Base-by-base conservation (phyloP, 1,140 invertebrate genomes). In the Pseudomyrmex flavicornis region DNA sequence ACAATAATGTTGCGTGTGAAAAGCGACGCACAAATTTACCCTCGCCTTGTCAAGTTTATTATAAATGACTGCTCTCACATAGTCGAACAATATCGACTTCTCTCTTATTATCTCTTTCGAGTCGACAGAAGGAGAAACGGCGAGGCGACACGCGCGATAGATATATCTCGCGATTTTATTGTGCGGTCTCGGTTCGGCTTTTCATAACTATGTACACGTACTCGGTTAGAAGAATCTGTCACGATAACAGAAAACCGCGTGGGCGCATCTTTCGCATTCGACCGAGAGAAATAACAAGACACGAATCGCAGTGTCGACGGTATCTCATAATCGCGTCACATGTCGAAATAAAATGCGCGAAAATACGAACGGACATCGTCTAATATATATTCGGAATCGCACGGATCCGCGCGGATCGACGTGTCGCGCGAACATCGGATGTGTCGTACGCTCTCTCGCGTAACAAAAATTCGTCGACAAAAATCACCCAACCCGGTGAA, bases 161-260 rank as follows among this genome's bases (percentile, higher is more conserved):
- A 70, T 22, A 20, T 74, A 65, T 22, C 59, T 10, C n/a, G n/a
- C 26, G 13, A 10, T 77, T 84, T 84, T 83, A 77, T 13, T 54
- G n/a, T 35, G n/a, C 15, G 0, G 20, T 2, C 54, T 13, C 1
- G 13, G 13, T 54, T 12, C 2, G 13, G 44, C 13, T 63, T 65
- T 15, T 65, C 26, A 58, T 56, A 46, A 52, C 15, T 35, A n/a
- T 20, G 13, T 4, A 59, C 17, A 17, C 20, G 20, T 20, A 13
- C 20, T 35, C 56, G 46, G 48, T 62, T 48, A 62, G 4, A 79
- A 79, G 68, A 68, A 68, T 79, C 20, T 17, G 22, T 52, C 12
- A 12, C 26, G 7, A 74, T 17, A 72, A 26, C 20, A 17, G 35
- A 75, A 20, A 13, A 48, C 20, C n/a, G 17, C 58, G 44, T 63